phyloP scores from a whole-genome alignment of 2,113 vertebrate genomes.

The Ceratotherium simum region DNA sequence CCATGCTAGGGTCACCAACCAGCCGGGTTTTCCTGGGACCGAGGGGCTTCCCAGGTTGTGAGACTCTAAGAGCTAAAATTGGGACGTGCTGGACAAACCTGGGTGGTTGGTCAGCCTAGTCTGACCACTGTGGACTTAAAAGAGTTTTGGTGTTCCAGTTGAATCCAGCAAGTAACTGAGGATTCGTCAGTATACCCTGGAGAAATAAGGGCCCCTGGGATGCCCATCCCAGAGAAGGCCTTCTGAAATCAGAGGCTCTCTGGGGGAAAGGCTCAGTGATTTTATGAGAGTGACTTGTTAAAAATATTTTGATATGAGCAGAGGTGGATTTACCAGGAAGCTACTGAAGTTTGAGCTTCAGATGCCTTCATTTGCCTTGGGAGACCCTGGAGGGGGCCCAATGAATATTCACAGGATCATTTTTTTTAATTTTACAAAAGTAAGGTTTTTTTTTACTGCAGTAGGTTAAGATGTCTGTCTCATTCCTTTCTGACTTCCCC shows the following conservation, averaged over 20 bases:
- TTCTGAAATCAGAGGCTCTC: background rate
- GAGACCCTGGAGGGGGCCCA: background rate
- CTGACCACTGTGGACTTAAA: background rate
- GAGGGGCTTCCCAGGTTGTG: rapidly evolving
- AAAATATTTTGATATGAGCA: background rate
- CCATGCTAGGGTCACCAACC: no score
- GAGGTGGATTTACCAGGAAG: background rate
- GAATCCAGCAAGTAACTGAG: background rate
- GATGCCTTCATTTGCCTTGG: background rate
- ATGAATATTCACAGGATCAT: background rate
- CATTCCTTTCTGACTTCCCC: background rate
- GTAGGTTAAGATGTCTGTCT: background rate
- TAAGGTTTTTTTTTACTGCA: background rate
- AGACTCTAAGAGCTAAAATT: background rate
- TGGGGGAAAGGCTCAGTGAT: background rate
- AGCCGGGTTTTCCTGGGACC: background rate
- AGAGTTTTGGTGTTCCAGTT: background rate
- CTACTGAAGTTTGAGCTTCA: background rate
- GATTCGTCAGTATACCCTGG: background rate
- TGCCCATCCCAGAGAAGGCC: background rate
- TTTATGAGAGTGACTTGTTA: background rate
- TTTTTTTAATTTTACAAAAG: background rate
- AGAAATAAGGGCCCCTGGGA: background rate
- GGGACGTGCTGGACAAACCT: background rate
- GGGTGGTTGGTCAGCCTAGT: background rate